Percentiles rank a stretch among this genome's conserved stretches.
These are phyloP conservation scores for Ostrea denselamellosa DNA, from an alignment of 1,140 invertebrate species.

Conservation along the genomic window DNA sequence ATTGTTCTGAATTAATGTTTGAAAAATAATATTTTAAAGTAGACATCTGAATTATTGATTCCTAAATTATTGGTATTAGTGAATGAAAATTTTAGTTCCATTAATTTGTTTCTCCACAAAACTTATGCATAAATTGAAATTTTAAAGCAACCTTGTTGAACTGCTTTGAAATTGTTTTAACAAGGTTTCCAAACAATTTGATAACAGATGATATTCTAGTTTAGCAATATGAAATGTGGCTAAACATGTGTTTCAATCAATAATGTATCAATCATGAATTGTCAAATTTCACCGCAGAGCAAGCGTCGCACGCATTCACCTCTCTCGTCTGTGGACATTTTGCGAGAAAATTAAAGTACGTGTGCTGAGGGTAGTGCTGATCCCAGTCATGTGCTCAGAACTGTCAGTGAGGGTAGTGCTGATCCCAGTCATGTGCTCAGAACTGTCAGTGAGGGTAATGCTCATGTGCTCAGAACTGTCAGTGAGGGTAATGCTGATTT, in stretches of 20 bases:
- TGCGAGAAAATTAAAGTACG: too few species aligned
- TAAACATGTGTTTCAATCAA: conserved; percentile 5
- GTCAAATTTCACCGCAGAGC: conserved; percentile 29
- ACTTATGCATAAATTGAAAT: not conserved
- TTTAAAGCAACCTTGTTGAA: not conserved
- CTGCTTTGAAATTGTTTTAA: not conserved
- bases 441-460: too few species aligned
- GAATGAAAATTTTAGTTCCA: too few species aligned
- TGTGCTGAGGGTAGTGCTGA: not conserved
- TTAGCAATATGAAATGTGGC: not conserved
- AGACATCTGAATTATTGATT: too few species aligned
- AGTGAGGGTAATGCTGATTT: too few species aligned
- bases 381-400: too few species aligned
- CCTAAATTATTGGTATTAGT: too few species aligned
- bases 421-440: not conserved
- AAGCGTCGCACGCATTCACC: not conserved
- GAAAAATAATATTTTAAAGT: too few species aligned
- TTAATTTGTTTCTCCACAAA: too few species aligned
- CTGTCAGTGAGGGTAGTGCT: not conserved
- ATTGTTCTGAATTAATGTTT: too few species aligned
- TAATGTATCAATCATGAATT: conserved; percentile 7
- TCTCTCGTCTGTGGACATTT: not conserved
- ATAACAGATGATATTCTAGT: conserved; percentile 23
- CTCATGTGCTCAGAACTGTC: too few species aligned
- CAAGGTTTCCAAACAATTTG: not conserved